Conservation (phyloP, 1,140 invertebrate genomes). For the Caerostris extrusa region DNA sequence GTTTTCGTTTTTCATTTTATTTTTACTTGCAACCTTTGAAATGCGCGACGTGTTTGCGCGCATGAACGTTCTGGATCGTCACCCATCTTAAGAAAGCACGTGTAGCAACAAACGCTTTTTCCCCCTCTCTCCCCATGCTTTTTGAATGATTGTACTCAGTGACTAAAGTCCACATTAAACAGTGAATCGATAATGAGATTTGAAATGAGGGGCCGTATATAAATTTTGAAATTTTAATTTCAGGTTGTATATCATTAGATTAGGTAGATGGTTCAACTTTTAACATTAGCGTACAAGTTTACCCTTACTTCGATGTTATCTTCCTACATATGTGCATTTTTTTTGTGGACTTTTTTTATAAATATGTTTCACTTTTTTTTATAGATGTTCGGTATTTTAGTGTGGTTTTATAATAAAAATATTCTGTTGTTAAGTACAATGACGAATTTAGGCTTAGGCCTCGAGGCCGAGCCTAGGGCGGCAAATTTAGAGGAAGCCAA, state of each 20-base stretch:
- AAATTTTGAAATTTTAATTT: not conserved
- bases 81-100: not conserved
- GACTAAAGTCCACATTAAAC: slow-evolving; percentile 60
- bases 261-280: no score
- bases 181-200: slow-evolving; percentile 42
- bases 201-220: not conserved
- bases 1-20: slow-evolving; percentile 65
- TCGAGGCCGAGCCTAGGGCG: no score
- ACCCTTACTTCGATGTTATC: no score
- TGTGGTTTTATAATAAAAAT: no score
- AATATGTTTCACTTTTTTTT: no score
- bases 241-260: not conserved
- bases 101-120: slow-evolving; percentile 51
- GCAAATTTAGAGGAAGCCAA: no score
- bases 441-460: no score
- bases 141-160: slow-evolving; percentile 2
- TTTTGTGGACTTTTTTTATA: no score
- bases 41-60: slow-evolving; percentile 48
- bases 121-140: not conserved
- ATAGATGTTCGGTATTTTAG: no score
- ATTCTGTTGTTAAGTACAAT: no score
- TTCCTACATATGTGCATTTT: no score
- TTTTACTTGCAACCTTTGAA: slow-evolving; percentile 42
- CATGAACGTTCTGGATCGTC: slow-evolving; percentile 59
- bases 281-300: no score